These are phyloP conservation scores for Flexamia atlantica DNA, from an alignment of 2,888 invertebrate species.

Conservation along the genomic window DNA sequence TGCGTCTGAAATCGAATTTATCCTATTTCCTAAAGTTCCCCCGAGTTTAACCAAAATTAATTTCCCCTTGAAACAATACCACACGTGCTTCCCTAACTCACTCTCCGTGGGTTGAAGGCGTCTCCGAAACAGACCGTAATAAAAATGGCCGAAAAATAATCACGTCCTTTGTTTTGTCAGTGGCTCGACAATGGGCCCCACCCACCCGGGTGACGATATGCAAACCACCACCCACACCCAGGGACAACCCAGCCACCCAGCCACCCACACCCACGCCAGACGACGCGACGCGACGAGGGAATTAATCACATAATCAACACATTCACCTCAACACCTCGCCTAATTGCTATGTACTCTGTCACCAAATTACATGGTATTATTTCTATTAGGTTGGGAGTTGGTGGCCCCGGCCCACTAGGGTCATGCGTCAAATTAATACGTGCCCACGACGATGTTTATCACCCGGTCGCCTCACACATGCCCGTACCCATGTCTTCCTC, in stretches of 20 bases:
- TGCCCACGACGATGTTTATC: conserved; percentile 14
- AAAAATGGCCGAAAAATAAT: conserved; percentile 55
- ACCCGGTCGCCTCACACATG: neutral
- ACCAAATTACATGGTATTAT: conserved; percentile 53
- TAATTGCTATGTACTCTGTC: conserved; percentile 49
- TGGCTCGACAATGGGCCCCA: conserved; percentile 15
- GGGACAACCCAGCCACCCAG: neutral
- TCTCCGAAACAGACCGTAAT: conserved; percentile 40
- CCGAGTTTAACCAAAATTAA: no score
- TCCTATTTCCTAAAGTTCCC: no score
- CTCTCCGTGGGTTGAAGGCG: conserved; percentile 26
- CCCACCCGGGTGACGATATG: conserved; percentile 6
- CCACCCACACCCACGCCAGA: neutral
- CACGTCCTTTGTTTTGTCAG: conserved; percentile 54
- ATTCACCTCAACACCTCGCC: conserved; percentile 50
- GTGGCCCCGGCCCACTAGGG: conserved; percentile 30
- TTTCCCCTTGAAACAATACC: no score
- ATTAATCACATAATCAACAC: conserved; percentile 53
- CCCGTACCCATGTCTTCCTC: no score
- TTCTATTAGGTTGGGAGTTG: conserved; percentile 42
- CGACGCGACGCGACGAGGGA: conserved; percentile 26
- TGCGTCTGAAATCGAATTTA: no score
- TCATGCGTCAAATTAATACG: conserved; percentile 49
- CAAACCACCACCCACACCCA: conserved; percentile 30
- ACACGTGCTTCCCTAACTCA: conserved; percentile 1